Evolutionary conservation across 2,888 invertebrate species (phyloP).

Genomic region (Polyommatus icarus): DNA sequence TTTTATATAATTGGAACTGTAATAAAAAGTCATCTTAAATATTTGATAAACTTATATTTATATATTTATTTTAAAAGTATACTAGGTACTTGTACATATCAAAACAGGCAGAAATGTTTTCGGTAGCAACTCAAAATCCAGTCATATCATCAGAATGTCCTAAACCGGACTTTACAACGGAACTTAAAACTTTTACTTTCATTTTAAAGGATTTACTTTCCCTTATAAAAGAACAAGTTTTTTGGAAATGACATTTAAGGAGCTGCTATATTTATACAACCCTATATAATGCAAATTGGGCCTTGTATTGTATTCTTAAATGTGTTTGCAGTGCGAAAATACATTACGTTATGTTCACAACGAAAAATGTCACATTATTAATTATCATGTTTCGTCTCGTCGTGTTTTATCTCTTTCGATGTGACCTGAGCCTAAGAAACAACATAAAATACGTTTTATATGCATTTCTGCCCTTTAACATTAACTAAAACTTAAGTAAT

Average conservation of each 20-base stretch:
- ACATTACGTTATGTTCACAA: no score
- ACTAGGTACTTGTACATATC: not conserved
- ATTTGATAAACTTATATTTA: not conserved
- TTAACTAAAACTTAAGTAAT: slow-evolving; percentile 32
- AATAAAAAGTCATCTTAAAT: not conserved
- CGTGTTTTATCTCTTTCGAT: not conserved
- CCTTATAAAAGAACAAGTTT: not conserved
- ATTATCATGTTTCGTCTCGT: not conserved
- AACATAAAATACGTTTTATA: not conserved
- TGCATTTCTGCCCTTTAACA: not conserved
- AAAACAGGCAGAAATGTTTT: not conserved
- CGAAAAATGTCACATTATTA: no score
- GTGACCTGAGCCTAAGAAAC: not conserved
- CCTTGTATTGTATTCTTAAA: not conserved
- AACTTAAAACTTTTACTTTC: not conserved
- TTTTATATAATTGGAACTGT: not conserved
- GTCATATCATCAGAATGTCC: not conserved
- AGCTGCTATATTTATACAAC: no score
- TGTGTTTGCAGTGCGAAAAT: no score
- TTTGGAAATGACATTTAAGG: not conserved
- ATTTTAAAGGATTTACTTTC: not conserved
- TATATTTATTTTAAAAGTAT: not conserved
- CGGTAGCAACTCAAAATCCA: not conserved
- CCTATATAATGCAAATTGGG: no score
- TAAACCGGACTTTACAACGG: not conserved